Evolutionary conservation across 1,140 invertebrate species (phyloP).

Genomic region (Pogonus chalceus): DNA sequence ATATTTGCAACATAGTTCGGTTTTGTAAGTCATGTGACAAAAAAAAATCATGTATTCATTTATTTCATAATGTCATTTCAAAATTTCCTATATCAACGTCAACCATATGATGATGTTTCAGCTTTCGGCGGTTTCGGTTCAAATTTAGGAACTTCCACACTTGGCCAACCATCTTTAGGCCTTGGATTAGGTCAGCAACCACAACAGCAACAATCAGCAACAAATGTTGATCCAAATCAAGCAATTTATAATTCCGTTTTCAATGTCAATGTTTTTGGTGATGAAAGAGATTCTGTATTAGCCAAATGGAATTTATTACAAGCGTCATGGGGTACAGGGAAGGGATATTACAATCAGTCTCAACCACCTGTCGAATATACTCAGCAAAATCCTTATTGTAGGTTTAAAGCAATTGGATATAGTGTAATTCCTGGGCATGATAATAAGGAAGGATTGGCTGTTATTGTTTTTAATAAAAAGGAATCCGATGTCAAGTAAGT

Average conservation of each 20-base stretch:
- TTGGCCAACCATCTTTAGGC: background rate
- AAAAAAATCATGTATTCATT: background rate
- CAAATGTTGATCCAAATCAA: conserved; percentile 52
- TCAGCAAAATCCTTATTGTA: conserved; percentile 80
- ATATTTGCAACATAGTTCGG: background rate
- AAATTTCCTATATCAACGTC: background rate
- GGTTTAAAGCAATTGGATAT: conserved; percentile 89
- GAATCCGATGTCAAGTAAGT: conserved; percentile 59
- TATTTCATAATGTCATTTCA: no score
- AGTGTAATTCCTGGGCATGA: conserved; percentile 70
- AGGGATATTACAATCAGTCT: conserved; percentile 66
- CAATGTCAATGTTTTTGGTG: conserved; percentile 78
- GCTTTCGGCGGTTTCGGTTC: conserved; percentile 42
- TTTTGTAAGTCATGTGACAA: background rate
- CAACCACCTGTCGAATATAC: conserved; percentile 70
- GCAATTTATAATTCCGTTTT: conserved; percentile 68
- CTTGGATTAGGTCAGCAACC: conserved; percentile 28
- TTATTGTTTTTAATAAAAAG: conserved; percentile 70
- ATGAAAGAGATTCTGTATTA: conserved; percentile 83
- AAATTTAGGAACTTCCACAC: conserved; percentile 12
- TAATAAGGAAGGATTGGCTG: conserved; percentile 80
- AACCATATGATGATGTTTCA: background rate
- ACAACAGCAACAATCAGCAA: conserved; percentile 42
- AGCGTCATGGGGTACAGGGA: conserved; percentile 77
- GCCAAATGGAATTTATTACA: conserved; percentile 91